Conservation (phyloP, 2,113 vertebrate genomes). For the Falcunculus frontatus region DNA sequence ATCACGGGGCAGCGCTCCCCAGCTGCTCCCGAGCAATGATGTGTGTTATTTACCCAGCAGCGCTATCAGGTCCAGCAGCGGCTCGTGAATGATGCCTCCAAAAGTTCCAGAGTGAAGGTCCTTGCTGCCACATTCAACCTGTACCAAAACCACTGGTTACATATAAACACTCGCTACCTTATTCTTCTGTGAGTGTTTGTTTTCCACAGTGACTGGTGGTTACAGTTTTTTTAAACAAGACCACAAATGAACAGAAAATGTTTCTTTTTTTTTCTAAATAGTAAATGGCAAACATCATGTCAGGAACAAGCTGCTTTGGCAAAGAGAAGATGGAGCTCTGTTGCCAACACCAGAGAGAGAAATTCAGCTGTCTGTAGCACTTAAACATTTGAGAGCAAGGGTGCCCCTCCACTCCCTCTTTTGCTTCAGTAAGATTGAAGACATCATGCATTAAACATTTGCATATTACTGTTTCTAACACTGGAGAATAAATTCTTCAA, state of each 20-base stretch:
- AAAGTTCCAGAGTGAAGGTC: conserved; percentile 80
- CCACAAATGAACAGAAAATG: background rate
- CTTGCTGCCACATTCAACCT: conserved; percentile 74
- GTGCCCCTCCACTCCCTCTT: background rate
- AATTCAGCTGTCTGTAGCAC: background rate
- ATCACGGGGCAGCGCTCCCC: background rate
- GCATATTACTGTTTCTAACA: background rate
- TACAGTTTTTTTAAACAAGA: background rate
- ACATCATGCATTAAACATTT: background rate
- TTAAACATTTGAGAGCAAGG: background rate
- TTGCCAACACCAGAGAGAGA: background rate
- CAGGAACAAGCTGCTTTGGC: background rate
- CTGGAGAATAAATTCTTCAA: background rate
- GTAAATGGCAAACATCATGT: background rate
- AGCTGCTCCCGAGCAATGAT: background rate
- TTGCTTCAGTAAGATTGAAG: background rate
- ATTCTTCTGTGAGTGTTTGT: fast-evolving
- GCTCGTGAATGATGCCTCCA: conserved; percentile 76
- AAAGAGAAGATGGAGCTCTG: background rate
- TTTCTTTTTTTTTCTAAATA: background rate
- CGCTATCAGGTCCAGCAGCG: conserved; percentile 73
- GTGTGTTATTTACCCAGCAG: conserved; percentile 71
- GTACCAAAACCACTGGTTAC: background rate
- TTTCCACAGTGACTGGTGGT: background rate
- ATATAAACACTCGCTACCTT: background rate